Base-by-base conservation (phyloP, 1,140 invertebrate species). In the Pseudomyrmex concolor region DNA sequence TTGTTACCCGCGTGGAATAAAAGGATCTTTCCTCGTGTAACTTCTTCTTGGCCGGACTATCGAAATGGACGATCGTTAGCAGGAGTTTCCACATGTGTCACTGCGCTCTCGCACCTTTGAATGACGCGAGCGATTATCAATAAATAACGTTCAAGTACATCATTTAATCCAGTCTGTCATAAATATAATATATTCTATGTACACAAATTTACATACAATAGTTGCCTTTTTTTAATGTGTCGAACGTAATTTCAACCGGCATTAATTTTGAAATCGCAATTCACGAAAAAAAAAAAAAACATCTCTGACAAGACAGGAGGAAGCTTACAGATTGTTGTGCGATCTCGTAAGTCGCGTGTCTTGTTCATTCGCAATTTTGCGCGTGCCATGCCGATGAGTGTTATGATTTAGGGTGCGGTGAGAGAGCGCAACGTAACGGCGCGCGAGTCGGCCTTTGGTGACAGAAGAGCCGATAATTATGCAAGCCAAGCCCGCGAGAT, bases 401-500 rank as follows among this genome's bases (percentile, higher is more conserved):
- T 50, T 50, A 5, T 51, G 66, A 7, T n/a, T 12, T 50, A 82
- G 74, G 89, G 89, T 88, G 89, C 89, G 89, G 89, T 89, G 68
- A 85, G 19, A 71, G 34, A 34, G 34, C 34, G 76, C 51, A 78
- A 76, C 54, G 62, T 54, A 83, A 80, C 78, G 81, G 62, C 55
- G 80, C 48, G 54, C 51, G 55, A 43, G 76, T 87, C 76, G 85
- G 72, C 59, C 57, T 88, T 89, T 83, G 84, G 84, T 84, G 88
- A 90, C 86, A 89, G 86, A 88, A 86, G 55, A 64, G 64, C 73
- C 70, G 60, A 60, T 85, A 67, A 88, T 89, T 90, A 91, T 86
- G 73, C 89, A 84, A 81, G 86, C 90, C 88, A 90, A 90, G 87
- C 89, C 89, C 34, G 86, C 83, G 63, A 45, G 82, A 90, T 90